Evolutionary conservation across 2,888 invertebrate species (phyloP).

Genomic region (Choristoneura rosaceana): DNA sequence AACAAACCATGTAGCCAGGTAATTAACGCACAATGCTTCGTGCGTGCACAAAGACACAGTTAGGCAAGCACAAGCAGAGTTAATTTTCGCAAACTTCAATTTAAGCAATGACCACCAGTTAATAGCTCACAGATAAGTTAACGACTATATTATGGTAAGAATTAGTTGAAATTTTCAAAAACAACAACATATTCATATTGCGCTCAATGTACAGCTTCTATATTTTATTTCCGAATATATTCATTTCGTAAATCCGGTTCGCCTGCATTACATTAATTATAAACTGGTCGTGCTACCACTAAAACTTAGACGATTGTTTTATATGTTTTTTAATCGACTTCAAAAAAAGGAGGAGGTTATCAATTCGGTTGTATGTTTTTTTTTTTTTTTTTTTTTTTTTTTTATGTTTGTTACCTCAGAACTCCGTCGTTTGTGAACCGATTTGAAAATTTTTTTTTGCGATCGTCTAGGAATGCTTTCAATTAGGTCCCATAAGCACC

Average conservation of each 20-base stretch:
- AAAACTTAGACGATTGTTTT: no score
- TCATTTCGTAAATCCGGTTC: background rate
- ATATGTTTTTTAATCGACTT: no score
- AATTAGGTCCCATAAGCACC: no score
- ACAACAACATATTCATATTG: constrained; percentile 10
- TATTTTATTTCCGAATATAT: background rate
- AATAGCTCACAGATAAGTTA: constrained; percentile 30
- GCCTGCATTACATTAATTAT: constrained; percentile 19
- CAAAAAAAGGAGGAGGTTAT: no score
- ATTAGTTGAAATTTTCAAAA: constrained; percentile 19
- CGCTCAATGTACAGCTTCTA: constrained; percentile 1
- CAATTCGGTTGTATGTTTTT: no score
- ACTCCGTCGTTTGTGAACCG: no score
- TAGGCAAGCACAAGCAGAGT: constrained; percentile 27
- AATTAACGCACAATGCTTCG: constrained; percentile 28
- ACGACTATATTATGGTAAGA: constrained; percentile 15
- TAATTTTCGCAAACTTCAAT: constrained; percentile 38
- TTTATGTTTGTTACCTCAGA: no score
- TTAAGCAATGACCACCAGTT: constrained; percentile 34
- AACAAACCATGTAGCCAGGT: background rate
- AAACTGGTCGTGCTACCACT: background rate
- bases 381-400: no score
- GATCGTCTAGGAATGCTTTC: no score
- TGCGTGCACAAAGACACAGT: constrained; percentile 27
- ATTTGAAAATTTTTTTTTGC: no score